phyloP scores from a whole-genome alignment of 2,113 vertebrate species.

The Aptenodytes patagonicus region DNA sequence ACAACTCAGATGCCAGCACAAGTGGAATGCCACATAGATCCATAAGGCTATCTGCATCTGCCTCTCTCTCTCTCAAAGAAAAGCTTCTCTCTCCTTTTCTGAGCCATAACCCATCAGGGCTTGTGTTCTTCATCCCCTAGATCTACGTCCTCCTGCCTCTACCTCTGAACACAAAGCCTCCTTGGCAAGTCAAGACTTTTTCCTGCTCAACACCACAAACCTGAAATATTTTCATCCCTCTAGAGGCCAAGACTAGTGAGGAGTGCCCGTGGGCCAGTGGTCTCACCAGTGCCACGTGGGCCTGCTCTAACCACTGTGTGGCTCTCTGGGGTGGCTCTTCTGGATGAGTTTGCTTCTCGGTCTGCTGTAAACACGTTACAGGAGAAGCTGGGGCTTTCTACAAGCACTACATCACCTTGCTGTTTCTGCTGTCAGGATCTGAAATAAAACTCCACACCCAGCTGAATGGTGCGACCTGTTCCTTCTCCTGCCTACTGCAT shows the following conservation, averaged over 20 bases:
- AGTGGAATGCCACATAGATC: not conserved
- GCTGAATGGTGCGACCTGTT: not conserved
- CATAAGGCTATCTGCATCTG: not conserved
- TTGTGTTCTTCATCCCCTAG: not conserved
- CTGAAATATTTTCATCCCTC: not conserved
- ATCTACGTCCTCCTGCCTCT: not conserved
- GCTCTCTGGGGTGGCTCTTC: not conserved
- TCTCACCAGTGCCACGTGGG: not conserved
- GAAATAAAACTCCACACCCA: not conserved
- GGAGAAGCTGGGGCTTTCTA: not conserved
- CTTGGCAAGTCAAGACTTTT: not conserved
- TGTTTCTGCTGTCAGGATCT: not conserved
- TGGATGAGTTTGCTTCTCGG: accelerated
- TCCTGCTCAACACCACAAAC: not conserved
- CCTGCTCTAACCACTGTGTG: not conserved
- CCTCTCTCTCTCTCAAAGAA: not conserved
- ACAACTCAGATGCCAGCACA: not conserved
- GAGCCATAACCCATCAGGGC: no score
- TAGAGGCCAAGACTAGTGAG: not conserved
- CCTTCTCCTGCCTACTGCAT: not conserved
- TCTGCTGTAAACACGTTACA: not conserved
- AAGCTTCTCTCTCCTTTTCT: not conserved
- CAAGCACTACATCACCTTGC: not conserved
- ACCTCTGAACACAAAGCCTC: not conserved
- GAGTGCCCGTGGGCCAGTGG: not conserved